These are phyloP conservation scores for Babyrousa celebensis DNA, from an alignment of 2,797 vertebrate species.

Conservation along the genomic window DNA sequence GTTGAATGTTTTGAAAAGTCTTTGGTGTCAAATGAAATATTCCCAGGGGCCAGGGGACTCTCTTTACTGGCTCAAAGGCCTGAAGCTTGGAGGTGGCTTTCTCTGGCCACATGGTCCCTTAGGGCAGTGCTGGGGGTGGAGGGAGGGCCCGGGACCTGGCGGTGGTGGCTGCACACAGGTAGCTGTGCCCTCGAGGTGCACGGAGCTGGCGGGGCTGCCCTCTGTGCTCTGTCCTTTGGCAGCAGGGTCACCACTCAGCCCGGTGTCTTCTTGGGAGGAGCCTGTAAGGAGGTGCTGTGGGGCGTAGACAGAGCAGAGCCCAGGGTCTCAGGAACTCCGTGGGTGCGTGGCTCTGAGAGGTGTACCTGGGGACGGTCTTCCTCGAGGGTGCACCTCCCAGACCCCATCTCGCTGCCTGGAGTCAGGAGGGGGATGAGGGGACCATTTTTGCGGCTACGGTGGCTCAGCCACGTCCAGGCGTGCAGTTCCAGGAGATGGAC, in stretches of 20 bases:
- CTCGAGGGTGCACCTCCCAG: not conserved
- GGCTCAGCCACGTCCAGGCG: not conserved
- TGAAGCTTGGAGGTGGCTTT: not conserved
- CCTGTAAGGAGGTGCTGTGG: not conserved
- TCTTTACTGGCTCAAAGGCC: not conserved
- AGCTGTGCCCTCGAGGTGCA: not conserved
- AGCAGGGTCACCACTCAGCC: not conserved
- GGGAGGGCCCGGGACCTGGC: not conserved
- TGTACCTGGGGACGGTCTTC: not conserved
- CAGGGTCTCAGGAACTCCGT: rapidly evolving
- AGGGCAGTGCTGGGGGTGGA: not conserved
- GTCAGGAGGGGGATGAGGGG: not conserved
- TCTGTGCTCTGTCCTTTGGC: not conserved
- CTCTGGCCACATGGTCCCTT: not conserved
- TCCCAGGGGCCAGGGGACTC: not conserved
- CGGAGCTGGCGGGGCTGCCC: rapidly evolving
- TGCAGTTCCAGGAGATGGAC: constrained; percentile 67
- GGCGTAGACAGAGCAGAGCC: not conserved
- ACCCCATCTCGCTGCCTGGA: not conserved
- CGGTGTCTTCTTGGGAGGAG: not conserved
- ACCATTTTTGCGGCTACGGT: not conserved
- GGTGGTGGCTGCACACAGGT: not conserved
- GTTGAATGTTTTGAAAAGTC: not conserved
- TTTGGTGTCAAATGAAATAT: not conserved
- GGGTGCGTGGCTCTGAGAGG: not conserved